Evolutionary conservation across 2,888 invertebrate genomes (phyloP).

Genomic region (Dione vanillae): DNA sequence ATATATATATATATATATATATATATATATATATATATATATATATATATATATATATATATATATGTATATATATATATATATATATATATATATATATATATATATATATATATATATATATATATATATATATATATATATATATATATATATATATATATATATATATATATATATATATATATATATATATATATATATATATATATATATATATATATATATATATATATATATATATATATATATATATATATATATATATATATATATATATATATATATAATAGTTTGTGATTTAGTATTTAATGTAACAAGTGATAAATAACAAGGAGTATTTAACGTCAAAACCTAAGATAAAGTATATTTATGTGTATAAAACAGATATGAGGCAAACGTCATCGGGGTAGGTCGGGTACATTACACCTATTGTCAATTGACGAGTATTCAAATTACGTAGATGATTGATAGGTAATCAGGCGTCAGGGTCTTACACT

Average conservation of each 20-base stretch:
- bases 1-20: too few relatives aligned
- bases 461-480: slow-evolving; percentile 58
- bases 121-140: neutral
- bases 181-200: too few relatives aligned
- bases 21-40: too few relatives aligned
- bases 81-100: too few relatives aligned
- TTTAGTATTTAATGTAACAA: slow-evolving; percentile 44
- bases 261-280: neutral
- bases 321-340: slow-evolving; percentile 60
- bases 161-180: too few relatives aligned
- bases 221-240: too few relatives aligned
- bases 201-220: too few relatives aligned
- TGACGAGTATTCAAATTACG: slow-evolving; percentile 59
- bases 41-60: neutral
- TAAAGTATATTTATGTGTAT: slow-evolving; percentile 73
- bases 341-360: slow-evolving; percentile 56
- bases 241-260: neutral
- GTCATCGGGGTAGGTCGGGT: slow-evolving; percentile 76
- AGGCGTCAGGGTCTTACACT: slow-evolving; percentile 55
- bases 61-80: too few relatives aligned
- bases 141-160: too few relatives aligned
- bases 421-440: slow-evolving; percentile 53
- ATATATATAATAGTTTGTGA: slow-evolving; percentile 13
- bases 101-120: too few relatives aligned
- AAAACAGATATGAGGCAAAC: slow-evolving; percentile 72